These are phyloP conservation scores for Nanger granti DNA, from an alignment of 2,113 vertebrate genomes.

Conservation along the genomic window DNA sequence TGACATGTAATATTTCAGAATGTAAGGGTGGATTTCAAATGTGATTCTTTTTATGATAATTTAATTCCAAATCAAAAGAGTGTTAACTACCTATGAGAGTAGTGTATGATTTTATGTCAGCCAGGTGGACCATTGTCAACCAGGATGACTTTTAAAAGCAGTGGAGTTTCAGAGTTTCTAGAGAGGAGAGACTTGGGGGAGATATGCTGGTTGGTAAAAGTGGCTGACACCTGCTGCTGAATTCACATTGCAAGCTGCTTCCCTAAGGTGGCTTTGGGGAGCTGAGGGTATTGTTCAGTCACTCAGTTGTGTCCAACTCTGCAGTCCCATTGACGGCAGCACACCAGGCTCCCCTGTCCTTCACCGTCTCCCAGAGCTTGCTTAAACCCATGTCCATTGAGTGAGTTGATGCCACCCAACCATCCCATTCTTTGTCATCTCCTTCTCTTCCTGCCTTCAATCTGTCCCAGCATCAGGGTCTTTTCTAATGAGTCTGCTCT, in stretches of 20 bases:
- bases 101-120: neutral
- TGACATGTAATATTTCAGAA: neutral
- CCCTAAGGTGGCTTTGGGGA: neutral
- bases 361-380: neutral
- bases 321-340: neutral
- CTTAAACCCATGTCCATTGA: neutral
- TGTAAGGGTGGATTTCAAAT: neutral
- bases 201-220: neutral
- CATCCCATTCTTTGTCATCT: neutral
- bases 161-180: neutral
- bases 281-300: neutral
- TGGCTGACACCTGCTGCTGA: neutral
- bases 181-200: neutral
- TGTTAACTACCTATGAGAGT: neutral
- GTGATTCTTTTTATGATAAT: neutral
- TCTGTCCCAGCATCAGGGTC: neutral
- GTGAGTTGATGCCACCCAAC: neutral
- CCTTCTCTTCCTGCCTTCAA: neutral
- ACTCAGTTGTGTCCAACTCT: neutral
- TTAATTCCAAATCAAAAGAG: constrained; percentile 15
- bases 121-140: neutral
- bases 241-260: neutral
- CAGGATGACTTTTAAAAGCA: neutral
- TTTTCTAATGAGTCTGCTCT: neutral
- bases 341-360: neutral